phyloP scores from a whole-genome alignment of 2,797 vertebrate species.

The Esox lucius region DNA sequence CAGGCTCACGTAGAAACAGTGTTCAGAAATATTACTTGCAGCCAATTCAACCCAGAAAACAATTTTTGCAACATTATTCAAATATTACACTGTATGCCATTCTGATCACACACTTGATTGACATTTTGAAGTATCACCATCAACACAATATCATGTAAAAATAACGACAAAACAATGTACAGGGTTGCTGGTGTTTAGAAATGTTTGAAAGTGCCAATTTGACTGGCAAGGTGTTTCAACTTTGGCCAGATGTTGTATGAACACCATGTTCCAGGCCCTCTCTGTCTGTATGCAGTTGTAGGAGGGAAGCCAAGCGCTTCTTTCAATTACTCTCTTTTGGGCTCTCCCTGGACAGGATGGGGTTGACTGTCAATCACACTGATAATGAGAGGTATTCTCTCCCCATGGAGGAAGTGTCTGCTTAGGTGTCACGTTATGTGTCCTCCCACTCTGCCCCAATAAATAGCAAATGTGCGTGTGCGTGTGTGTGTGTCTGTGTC shows the following conservation, averaged over 20 bases:
- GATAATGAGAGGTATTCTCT: constrained; percentile 76
- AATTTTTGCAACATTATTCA: not conserved
- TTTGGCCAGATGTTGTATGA: constrained; percentile 71
- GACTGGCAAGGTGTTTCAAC: constrained; percentile 61
- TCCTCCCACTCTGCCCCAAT: constrained; percentile 60
- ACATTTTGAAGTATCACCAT: not conserved
- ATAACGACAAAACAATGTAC: not conserved
- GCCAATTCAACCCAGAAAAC: not conserved
- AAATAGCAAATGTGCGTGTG: constrained; percentile 50
- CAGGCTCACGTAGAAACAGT: constrained; percentile 48
- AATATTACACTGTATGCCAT: not conserved
- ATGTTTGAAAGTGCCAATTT: constrained; percentile 16
- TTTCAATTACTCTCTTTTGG: constrained; percentile 75
- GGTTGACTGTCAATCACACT: constrained; percentile 67
- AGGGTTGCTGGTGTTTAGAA: not conserved
- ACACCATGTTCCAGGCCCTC: constrained; percentile 47
- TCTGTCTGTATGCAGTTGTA: constrained; percentile 67
- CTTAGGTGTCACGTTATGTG: constrained; percentile 65
- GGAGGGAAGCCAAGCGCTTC: constrained; percentile 71
- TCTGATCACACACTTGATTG: not conserved
- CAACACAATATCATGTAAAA: not conserved
- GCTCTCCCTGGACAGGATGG: constrained; percentile 65
- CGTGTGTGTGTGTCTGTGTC: not conserved
- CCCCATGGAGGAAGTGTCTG: constrained; percentile 68
- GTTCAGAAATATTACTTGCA: not conserved